A percentile compares a stretch with the other conserved stretches of the same genome.
phyloP scores from a whole-genome alignment of 2,113 vertebrate species.

The Varanus salvator region DNA sequence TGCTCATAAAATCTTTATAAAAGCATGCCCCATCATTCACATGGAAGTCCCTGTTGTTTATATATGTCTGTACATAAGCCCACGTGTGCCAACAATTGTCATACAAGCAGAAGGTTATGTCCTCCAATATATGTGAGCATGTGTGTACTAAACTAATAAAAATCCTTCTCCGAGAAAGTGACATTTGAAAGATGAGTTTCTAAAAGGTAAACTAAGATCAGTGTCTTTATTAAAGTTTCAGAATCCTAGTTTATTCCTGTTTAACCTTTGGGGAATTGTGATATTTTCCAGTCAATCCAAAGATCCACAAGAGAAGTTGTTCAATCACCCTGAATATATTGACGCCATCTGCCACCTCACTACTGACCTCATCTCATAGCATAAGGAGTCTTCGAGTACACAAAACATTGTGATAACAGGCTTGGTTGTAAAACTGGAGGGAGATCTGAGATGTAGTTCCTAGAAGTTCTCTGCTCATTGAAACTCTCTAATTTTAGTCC shows the following conservation, averaged over 20 bases:
- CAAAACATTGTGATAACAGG: not conserved
- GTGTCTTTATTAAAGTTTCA: not conserved
- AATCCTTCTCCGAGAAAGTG: not conserved
- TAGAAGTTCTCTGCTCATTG: not conserved
- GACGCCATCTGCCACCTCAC: not conserved
- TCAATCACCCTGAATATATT: not conserved
- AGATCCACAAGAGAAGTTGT: not conserved
- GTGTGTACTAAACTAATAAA: not conserved
- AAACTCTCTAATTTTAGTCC: not conserved
- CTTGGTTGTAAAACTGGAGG: not conserved
- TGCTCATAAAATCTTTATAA: slow-evolving; percentile 18
- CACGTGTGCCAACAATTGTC: slow-evolving; percentile 3
- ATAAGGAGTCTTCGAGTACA: not conserved
- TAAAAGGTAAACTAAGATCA: not conserved
- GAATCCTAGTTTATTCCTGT: not conserved
- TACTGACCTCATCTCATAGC: not conserved
- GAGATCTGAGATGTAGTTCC: not conserved
- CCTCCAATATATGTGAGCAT: not conserved
- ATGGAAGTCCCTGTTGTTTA: slow-evolving; percentile 1
- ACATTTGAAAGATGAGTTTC: not conserved
- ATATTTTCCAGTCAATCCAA: not conserved
- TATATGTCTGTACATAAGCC: not conserved
- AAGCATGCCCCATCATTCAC: not conserved
- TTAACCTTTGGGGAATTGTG: not conserved
- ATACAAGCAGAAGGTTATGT: slow-evolving; percentile 11